phyloP scores from a whole-genome alignment of 2,113 vertebrate species.

The Prionailurus bengalensis region DNA sequence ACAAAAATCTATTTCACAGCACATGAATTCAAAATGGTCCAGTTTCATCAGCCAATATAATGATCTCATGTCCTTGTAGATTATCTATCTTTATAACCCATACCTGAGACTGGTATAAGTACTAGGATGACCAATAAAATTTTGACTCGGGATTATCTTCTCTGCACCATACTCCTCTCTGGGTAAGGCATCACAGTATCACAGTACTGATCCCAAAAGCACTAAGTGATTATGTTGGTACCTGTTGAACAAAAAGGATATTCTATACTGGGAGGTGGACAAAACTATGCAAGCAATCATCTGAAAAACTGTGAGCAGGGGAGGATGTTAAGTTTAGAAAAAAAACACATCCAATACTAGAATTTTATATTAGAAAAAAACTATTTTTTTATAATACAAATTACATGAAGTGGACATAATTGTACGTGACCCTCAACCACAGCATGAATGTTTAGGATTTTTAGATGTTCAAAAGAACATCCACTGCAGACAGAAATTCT shows the following conservation, averaged over 20 bases:
- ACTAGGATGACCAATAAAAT: slow-evolving; percentile 5
- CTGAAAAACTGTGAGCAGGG: not conserved
- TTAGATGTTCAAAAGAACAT: slow-evolving; percentile 31
- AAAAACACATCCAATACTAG: slow-evolving; percentile 50
- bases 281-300: slow-evolving; percentile 34
- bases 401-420: slow-evolving; percentile 52
- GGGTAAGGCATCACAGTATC: not conserved
- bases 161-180: not conserved
- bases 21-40: not conserved
- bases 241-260: not conserved
- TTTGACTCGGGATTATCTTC: not conserved
- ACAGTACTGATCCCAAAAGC: not conserved
- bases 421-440: slow-evolving; percentile 30
- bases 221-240: not conserved
- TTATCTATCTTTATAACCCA: not conserved
- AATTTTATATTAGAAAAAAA: slow-evolving; percentile 52
- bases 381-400: slow-evolving; percentile 28
- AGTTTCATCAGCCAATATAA: slow-evolving; percentile 30
- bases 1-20: slow-evolving; percentile 27
- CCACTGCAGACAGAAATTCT: not conserved
- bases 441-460: slow-evolving; percentile 30
- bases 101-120: not conserved
- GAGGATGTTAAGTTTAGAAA: slow-evolving; percentile 32
- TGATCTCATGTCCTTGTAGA: not conserved
- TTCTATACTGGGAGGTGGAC: not conserved